phyloP scores from a whole-genome alignment of 2,888 invertebrate species.

The Galerucella nymphaeae region DNA sequence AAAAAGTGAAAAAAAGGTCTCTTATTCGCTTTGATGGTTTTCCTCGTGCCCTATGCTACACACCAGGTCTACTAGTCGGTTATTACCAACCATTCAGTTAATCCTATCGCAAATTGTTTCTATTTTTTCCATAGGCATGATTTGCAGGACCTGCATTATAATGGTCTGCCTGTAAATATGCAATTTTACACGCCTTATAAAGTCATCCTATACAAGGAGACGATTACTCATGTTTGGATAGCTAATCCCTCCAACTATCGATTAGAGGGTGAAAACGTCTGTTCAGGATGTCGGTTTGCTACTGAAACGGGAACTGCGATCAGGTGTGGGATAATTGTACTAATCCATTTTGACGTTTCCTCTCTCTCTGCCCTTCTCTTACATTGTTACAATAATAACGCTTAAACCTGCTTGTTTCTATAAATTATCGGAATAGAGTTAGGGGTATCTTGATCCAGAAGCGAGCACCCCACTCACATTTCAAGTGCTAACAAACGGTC shows the following conservation, averaged over 20 bases:
- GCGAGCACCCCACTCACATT: neutral
- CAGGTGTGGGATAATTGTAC: constrained; percentile 41
- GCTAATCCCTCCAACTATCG: constrained; percentile 7
- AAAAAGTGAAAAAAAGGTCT: no score
- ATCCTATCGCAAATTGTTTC: no score
- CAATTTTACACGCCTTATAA: neutral
- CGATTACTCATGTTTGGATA: constrained; percentile 1
- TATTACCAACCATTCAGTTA: no score
- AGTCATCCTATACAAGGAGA: neutral
- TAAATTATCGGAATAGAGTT: constrained; percentile 22
- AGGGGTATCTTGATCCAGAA: neutral
- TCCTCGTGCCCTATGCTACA: no score
- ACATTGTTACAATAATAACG: constrained; percentile 23
- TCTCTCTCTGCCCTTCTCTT: neutral
- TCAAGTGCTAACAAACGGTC: neutral
- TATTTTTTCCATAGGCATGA: no score
- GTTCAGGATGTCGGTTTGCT: constrained; percentile 23
- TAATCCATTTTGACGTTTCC: constrained; percentile 30
- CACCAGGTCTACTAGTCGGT: no score
- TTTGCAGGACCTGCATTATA: no score
- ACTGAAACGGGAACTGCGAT: constrained; percentile 20
- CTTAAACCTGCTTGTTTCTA: constrained; percentile 18
- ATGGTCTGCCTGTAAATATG: no score
- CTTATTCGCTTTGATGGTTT: no score
- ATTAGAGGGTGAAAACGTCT: constrained; percentile 12